These are phyloP conservation scores for Neolamprologus sp. DNA, from an alignment of 2,113 vertebrate species.

Conservation along the genomic window DNA sequence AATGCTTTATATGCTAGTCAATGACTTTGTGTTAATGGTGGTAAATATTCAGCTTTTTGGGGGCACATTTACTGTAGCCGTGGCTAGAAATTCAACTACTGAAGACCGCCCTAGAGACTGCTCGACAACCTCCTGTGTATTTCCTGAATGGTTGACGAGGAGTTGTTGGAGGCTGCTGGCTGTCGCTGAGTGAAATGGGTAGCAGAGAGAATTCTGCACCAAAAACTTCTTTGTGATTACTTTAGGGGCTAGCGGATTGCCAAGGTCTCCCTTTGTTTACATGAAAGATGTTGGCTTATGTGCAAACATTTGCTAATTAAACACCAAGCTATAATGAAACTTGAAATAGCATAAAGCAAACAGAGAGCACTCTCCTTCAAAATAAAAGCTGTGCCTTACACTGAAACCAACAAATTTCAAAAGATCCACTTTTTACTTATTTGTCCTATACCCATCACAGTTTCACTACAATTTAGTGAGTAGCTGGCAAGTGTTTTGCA, in stretches of 20 bases:
- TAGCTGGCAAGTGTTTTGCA: background rate
- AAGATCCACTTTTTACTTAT: background rate
- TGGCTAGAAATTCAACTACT: background rate
- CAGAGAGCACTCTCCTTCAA: background rate
- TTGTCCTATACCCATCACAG: background rate
- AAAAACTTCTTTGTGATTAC: background rate
- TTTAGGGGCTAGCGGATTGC: background rate
- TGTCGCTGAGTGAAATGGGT: background rate
- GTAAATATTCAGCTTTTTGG: background rate
- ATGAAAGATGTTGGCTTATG: background rate
- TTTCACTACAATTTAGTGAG: background rate
- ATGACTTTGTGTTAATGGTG: background rate
- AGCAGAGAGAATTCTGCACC: background rate
- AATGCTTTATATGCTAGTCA: background rate
- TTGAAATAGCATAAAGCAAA: background rate
- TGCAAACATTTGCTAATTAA: background rate
- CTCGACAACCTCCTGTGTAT: background rate
- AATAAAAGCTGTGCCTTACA: background rate
- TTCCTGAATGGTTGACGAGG: background rate
- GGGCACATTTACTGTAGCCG: background rate
- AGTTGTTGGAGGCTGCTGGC: background rate
- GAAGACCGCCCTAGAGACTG: background rate
- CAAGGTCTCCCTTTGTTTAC: background rate
- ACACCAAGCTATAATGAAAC: background rate
- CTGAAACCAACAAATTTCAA: background rate